phyloP scores from a whole-genome alignment of 1,140 invertebrate species.

The Drosophila biarmipes region DNA sequence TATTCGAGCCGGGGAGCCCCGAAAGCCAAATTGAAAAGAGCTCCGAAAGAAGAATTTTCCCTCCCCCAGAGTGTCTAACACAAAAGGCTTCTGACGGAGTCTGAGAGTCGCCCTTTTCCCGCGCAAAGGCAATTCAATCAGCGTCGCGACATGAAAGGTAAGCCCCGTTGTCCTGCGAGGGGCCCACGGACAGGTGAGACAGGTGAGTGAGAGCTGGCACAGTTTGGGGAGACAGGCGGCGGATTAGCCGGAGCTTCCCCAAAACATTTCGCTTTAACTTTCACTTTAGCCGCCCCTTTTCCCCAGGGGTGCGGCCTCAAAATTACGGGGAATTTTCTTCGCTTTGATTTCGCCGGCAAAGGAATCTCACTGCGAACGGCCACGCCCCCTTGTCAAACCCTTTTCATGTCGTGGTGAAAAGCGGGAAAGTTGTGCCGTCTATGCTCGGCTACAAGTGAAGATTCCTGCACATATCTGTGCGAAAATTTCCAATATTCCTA shows the following conservation, averaged over 20 bases:
- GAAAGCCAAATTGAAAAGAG: slow-evolving; percentile 59
- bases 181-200: slow-evolving; percentile 45
- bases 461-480: slow-evolving; percentile 43
- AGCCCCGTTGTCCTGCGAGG: slow-evolving; percentile 43
- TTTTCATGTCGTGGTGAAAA: slow-evolving; percentile 66
- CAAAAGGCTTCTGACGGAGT: slow-evolving; percentile 28
- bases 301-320: slow-evolving; percentile 16
- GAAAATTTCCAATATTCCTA: slow-evolving; percentile 31
- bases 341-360: slow-evolving; percentile 44
- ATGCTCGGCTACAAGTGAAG: slow-evolving; percentile 12
- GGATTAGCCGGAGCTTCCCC: slow-evolving; percentile 34
- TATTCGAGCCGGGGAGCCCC: slow-evolving; percentile 43
- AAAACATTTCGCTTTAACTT: slow-evolving; percentile 49
- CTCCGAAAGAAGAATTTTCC: slow-evolving; percentile 26
- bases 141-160: slow-evolving; percentile 71
- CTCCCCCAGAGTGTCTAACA: slow-evolving; percentile 20
- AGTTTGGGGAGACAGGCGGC: slow-evolving; percentile 31
- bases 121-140: slow-evolving; percentile 75
- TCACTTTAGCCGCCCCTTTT: slow-evolving; percentile 17
- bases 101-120: slow-evolving; percentile 14
- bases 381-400: slow-evolving; percentile 68
- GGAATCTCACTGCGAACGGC: slow-evolving; percentile 51
- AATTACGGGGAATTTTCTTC: slow-evolving; percentile 43
- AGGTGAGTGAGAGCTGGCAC: slow-evolving; percentile 32
- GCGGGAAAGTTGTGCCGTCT: slow-evolving; percentile 53